Evolutionary conservation across 2,797 vertebrate genomes (phyloP).

Genomic region (Scarus forsteni): DNA sequence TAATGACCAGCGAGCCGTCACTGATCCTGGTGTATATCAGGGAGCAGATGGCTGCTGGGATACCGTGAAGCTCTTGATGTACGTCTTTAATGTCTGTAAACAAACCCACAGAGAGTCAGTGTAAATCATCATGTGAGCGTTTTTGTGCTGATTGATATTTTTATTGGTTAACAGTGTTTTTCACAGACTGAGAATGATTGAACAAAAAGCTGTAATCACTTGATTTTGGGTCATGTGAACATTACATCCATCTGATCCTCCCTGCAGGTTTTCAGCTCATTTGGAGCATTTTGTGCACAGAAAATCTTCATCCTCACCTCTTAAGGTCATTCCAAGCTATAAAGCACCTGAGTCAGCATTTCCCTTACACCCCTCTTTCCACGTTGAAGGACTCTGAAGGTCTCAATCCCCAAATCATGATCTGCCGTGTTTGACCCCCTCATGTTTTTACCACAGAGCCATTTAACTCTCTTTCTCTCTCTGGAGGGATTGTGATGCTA

Average conservation of each 20-base stretch:
- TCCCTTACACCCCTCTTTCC: conserved; percentile 8
- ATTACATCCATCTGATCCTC: not conserved
- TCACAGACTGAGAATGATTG: conserved; percentile 24
- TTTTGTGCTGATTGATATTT: not conserved
- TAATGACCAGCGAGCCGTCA: conserved; percentile 49
- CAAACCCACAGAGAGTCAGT: conserved; percentile 11
- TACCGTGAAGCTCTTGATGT: conserved; percentile 48
- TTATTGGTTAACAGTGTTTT: conserved; percentile 25
- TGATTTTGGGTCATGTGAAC: not conserved
- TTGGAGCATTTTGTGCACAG: conserved; percentile 20
- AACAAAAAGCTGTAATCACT: conserved; percentile 18
- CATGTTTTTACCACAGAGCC: conserved; percentile 11
- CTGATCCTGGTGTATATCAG: conserved; percentile 43
- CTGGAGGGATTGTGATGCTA: conserved; percentile 3
- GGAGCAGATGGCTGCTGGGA: conserved; percentile 67
- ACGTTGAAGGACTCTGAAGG: not conserved
- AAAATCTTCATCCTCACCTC: conserved; percentile 4
- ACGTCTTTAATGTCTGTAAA: conserved; percentile 23
- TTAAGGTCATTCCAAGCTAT: conserved; percentile 31
- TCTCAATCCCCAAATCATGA: conserved; percentile 19
- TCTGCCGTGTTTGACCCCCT: not conserved
- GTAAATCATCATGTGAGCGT: conserved; percentile 10
- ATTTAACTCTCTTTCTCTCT: conserved; percentile 13
- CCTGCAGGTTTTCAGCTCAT: conserved; percentile 1
- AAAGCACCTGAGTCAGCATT: conserved; percentile 11